Base-by-base conservation (phyloP, 2,888 invertebrate species). In the Lutraria lutraria region DNA sequence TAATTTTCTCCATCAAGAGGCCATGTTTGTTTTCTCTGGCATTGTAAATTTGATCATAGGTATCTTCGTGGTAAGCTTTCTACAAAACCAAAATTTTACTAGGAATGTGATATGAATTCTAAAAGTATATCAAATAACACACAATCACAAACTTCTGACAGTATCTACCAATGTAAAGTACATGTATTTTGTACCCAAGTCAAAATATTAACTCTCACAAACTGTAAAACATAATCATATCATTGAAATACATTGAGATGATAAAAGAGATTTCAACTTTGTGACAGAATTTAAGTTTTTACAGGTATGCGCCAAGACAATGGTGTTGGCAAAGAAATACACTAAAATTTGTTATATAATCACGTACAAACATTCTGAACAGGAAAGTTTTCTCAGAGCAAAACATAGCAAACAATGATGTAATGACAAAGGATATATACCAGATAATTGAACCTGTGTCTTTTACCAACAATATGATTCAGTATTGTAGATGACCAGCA, bases 381-480 rank as follows among this genome's bases (percentile, higher is more conserved):
- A 72, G 0, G 1, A 21, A n/a, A n/a, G 31, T 72, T 72, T 72
- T 72, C 56, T 15, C 15, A 56, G 12, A 56, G 13, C 6, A 3
- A 16, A 16, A 56, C 13, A 63, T 21, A 63, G n/a, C 21, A 63
- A 43, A 43, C 43, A 43, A 43, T 43, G 43, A 43, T n/a, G 43
- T 43, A 43, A 72, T 76, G 25, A 25, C 25, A 34, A 10, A 76
- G 31, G 12, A 12, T 34, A 88, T 90, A 88, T 82, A 90, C 92
- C 53, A 92, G n/a, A 52, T 89, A 92, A 2, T 52, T 54, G 16
- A 88, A 76, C 56, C 90, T 84, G 79, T 92, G 92, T 52, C 83
- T 89, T 63, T 88, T 89, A 29, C 92, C 92, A 21, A 89, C 83
- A n/a, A 92, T 29, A 80, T 92, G 92, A 1, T 83, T 85, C 8